These are phyloP conservation scores for Siniperca chuatsi DNA, from an alignment of 2,113 vertebrate genomes.

Conservation along the genomic window DNA sequence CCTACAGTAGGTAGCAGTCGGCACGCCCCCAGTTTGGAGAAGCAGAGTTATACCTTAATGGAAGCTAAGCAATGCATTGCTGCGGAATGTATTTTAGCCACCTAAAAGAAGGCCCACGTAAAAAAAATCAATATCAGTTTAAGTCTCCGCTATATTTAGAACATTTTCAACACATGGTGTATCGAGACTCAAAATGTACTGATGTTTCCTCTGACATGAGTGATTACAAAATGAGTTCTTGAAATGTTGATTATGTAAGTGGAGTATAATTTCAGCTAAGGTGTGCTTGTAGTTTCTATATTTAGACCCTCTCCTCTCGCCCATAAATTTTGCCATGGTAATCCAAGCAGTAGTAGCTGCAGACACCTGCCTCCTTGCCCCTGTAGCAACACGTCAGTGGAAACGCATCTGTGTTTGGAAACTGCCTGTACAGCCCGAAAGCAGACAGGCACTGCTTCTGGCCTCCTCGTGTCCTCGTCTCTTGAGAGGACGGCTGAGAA, in stretches of 20 bases:
- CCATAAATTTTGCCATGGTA: slow-evolving; percentile 27
- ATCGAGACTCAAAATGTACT: neutral
- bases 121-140: too few species aligned
- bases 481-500: neutral
- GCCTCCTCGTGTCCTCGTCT: neutral
- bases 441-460: neutral
- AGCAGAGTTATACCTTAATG: too few species aligned
- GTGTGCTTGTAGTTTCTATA: slow-evolving; percentile 37
- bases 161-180: neutral
- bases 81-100: too few species aligned
- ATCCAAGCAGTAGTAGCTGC: slow-evolving; percentile 22
- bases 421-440: slow-evolving; percentile 11
- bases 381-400: slow-evolving; percentile 15
- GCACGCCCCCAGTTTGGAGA: too few species aligned
- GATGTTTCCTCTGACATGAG: neutral
- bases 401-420: slow-evolving; percentile 46
- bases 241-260: neutral
- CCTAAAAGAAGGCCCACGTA: too few species aligned
- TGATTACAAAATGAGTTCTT: neutral
- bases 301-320: slow-evolving; percentile 14
- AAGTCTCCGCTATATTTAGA: too few species aligned
- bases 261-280: neutral
- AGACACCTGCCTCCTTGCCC: slow-evolving; percentile 45
- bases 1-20: too few species aligned
- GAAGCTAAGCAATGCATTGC: too few species aligned